Evolutionary conservation across 2,888 invertebrate genomes (phyloP).

Genomic region (Callyntrura guangdongensis): DNA sequence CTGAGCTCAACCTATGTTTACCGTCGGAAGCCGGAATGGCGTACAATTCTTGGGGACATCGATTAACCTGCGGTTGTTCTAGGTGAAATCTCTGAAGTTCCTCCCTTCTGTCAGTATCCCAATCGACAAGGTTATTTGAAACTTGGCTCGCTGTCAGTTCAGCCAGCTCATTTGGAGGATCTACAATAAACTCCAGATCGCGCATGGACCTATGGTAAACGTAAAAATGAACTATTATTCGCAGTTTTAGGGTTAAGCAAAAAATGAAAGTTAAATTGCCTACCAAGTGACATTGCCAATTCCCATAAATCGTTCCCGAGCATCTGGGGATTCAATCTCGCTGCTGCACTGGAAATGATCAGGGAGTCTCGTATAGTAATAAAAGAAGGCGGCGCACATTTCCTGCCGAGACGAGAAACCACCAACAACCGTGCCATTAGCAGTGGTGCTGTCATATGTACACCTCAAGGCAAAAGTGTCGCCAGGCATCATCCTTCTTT

Average conservation of each 20-base stretch:
- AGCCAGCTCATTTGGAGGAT: neutral
- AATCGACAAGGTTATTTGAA: slow-evolving; percentile 14
- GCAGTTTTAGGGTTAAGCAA: neutral
- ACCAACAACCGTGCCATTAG: slow-evolving; percentile 9
- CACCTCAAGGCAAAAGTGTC: neutral
- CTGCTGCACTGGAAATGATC: slow-evolving; percentile 6
- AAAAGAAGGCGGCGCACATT: slow-evolving; percentile 3
- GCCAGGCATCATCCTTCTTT: neutral
- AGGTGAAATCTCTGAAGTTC: slow-evolving; percentile 26
- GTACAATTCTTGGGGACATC: slow-evolving; percentile 6
- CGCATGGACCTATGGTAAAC: neutral
- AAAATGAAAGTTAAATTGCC: neutral
- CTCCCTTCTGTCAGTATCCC: neutral
- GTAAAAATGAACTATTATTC: neutral
- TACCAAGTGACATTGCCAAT: slow-evolving; percentile 28
- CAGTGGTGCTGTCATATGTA: neutral
- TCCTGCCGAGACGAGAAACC: neutral
- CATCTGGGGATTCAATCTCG: neutral
- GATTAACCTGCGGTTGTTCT: neutral
- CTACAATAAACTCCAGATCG: neutral
- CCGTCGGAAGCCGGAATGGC: too few relatives aligned
- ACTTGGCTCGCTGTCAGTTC: neutral
- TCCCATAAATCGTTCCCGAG: neutral
- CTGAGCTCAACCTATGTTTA: too few relatives aligned
- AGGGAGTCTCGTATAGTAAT: neutral